Conservation (phyloP, 1,140 invertebrate species). For the Drosophila setifemur region DNA sequence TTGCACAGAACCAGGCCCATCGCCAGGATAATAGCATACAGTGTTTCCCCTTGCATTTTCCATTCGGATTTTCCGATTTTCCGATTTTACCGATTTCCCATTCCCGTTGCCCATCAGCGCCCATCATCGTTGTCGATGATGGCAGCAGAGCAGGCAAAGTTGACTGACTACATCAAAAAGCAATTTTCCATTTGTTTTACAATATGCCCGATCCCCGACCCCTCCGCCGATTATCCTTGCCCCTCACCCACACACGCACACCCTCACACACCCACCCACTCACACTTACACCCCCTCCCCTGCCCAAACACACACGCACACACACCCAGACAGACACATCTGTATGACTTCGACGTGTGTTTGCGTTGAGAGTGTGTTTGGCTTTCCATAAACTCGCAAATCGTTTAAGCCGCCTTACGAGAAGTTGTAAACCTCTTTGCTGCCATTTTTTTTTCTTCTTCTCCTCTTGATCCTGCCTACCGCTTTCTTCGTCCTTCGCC, state of each 20-base stretch:
- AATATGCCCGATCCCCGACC: slow-evolving; percentile 51
- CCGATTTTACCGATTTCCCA: neutral
- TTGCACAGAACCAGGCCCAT: neutral
- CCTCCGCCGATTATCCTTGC: slow-evolving; percentile 31
- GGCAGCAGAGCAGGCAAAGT: slow-evolving; percentile 50
- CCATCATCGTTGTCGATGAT: slow-evolving; percentile 45
- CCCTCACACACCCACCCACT: neutral
- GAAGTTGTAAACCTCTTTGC: slow-evolving; percentile 78
- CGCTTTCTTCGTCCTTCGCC: no score
- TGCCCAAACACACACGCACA: neutral
- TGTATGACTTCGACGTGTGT: slow-evolving; percentile 36
- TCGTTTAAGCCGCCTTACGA: slow-evolving; percentile 79
- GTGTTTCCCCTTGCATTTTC: neutral
- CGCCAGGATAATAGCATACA: neutral
- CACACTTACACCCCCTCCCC: neutral
- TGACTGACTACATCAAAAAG: slow-evolving; percentile 77
- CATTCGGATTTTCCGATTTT: neutral
- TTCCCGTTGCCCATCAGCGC: slow-evolving; percentile 1
- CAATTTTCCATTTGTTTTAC: slow-evolving; percentile 79
- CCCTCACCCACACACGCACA: slow-evolving; percentile 8
- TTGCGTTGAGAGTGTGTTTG: slow-evolving; percentile 70
- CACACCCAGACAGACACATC: slow-evolving; percentile 1
- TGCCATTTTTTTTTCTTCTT: slow-evolving; percentile 39
- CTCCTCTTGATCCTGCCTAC: neutral
- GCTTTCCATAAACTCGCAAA: slow-evolving; percentile 79